A percentile compares a stretch with the other conserved stretches of the same genome.
Conservation (phyloP, 1,140 invertebrate species). For the Drosophila tristis region DNA sequence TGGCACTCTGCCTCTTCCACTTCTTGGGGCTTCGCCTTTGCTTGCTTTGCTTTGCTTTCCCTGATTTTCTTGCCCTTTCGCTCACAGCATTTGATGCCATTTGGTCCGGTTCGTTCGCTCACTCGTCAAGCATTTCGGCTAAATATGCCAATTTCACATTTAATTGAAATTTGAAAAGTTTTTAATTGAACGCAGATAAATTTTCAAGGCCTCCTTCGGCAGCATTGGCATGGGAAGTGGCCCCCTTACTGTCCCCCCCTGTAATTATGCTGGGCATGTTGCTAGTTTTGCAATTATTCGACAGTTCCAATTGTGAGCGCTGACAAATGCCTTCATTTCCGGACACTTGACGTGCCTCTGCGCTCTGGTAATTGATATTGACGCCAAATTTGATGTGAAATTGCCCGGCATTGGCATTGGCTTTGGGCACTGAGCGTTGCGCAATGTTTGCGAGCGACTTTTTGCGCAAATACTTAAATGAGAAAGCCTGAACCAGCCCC, state of each 20-base stretch:
- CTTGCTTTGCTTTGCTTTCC: too few relatives aligned
- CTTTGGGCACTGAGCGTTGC: slow-evolving; percentile 16
- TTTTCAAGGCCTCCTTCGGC: slow-evolving; percentile 54
- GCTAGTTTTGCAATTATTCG: slow-evolving; percentile 74
- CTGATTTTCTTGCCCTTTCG: not conserved
- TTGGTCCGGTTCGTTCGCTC: slow-evolving; percentile 8
- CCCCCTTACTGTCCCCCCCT: not conserved
- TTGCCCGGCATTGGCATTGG: slow-evolving; percentile 45
- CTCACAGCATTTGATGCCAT: slow-evolving; percentile 42
- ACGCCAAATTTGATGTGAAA: slow-evolving; percentile 77
- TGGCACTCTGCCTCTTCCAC: slow-evolving; percentile 9
- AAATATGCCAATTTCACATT: slow-evolving; percentile 82
- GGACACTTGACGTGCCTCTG: slow-evolving; percentile 54
- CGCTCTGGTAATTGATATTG: slow-evolving; percentile 72
- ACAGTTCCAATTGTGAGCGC: slow-evolving; percentile 14
- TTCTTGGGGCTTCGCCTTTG: slow-evolving; percentile 4
- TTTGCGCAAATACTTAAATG: slow-evolving; percentile 47
- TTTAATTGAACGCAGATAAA: slow-evolving; percentile 83
- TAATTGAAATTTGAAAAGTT: slow-evolving; percentile 83
- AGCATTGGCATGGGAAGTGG: not conserved
- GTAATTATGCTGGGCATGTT: slow-evolving; percentile 37
- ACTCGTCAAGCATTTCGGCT: slow-evolving; percentile 69
- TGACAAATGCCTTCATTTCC: slow-evolving; percentile 76
- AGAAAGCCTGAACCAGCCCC: not conserved
- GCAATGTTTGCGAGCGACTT: slow-evolving; percentile 35